phyloP scores from a whole-genome alignment of 2,888 invertebrate genomes.

The Epinotia brunnichana region DNA sequence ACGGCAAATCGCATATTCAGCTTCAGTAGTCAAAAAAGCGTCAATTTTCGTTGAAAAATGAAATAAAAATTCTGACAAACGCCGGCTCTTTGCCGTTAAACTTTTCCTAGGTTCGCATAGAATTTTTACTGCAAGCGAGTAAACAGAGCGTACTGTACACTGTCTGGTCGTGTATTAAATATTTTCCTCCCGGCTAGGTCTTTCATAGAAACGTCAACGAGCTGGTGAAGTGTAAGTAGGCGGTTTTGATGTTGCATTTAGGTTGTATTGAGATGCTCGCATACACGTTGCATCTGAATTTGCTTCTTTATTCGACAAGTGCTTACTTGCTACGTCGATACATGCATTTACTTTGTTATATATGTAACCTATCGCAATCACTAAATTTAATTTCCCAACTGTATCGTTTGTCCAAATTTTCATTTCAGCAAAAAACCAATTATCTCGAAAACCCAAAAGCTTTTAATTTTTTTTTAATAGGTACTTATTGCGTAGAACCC shows the following conservation, averaged over 20 bases:
- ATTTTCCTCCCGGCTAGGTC: slow-evolving; percentile 34
- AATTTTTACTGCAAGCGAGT: slow-evolving; percentile 27
- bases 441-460: too few species aligned
- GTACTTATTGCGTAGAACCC: too few species aligned
- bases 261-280: slow-evolving; percentile 19
- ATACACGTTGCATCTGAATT: slow-evolving; percentile 16
- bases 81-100: slow-evolving; percentile 6
- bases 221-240: slow-evolving; percentile 27
- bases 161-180: slow-evolving; percentile 41
- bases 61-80: slow-evolving; percentile 21
- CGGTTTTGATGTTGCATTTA: slow-evolving; percentile 27
- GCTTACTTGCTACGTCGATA: too few species aligned
- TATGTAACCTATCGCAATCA: too few species aligned
- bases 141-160: slow-evolving; percentile 31
- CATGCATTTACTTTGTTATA: too few species aligned
- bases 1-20: not conserved
- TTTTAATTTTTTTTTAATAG: too few species aligned
- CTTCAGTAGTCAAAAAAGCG: not conserved
- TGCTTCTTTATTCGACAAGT: not conserved
- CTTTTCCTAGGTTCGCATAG: slow-evolving; percentile 17
- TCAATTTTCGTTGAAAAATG: slow-evolving; percentile 11
- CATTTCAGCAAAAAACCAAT: too few species aligned
- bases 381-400: too few species aligned
- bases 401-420: too few species aligned
- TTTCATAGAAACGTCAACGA: slow-evolving; percentile 43